Percentiles rank a stretch among this genome's conserved stretches.
Evolutionary conservation across 2,888 invertebrate species (phyloP).

Genomic region (Hirtodrosophila trivittata): DNA sequence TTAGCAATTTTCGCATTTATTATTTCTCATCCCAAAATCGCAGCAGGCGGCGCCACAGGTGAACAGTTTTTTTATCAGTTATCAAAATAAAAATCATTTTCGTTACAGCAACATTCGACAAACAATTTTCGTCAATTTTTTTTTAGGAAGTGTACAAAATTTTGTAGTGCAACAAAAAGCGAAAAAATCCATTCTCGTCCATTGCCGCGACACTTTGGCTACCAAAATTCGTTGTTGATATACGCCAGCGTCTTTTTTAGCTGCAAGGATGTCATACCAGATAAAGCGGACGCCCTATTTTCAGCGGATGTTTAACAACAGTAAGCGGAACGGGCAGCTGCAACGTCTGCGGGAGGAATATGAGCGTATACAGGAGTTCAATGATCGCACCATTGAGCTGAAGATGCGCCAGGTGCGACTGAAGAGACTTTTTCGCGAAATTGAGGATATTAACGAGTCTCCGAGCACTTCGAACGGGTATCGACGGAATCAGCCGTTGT

Average conservation of each 20-base stretch:
- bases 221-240: not conserved
- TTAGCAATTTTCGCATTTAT: not conserved
- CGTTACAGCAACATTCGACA: constrained; percentile 29
- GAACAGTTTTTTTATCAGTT: not conserved
- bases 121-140: constrained; percentile 18
- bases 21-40: not conserved
- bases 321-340: constrained; percentile 73
- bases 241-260: not conserved
- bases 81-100: constrained; percentile 37
- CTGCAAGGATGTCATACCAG: constrained; percentile 67
- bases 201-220: not conserved
- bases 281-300: constrained; percentile 74
- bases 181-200: not conserved
- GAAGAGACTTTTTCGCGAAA: constrained; percentile 73
- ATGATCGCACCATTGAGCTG: constrained; percentile 73
- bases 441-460: constrained; percentile 70
- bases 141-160: constrained; percentile 51
- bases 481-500: constrained; percentile 10
- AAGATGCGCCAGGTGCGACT: constrained; percentile 77
- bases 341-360: constrained; percentile 76
- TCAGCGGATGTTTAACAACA: constrained; percentile 64
- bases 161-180: constrained; percentile 44
- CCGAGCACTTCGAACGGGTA: constrained; percentile 3
- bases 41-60: not conserved
- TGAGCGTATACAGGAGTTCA: constrained; percentile 73